Evolutionary conservation across 2,797 vertebrate genomes (phyloP).

Genomic region (Argentina silus): DNA sequence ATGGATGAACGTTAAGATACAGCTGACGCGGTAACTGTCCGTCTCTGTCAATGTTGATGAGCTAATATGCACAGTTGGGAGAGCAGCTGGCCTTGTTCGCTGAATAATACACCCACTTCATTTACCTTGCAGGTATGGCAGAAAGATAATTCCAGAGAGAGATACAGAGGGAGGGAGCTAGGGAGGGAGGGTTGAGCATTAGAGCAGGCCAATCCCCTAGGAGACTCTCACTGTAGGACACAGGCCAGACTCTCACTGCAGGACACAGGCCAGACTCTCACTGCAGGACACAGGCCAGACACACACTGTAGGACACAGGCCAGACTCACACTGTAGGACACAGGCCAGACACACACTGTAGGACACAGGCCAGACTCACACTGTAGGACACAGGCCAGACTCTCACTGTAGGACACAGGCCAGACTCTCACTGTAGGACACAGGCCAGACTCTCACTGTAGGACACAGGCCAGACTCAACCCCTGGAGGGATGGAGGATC

Average conservation of each 20-base stretch:
- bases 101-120: slow-evolving; percentile 46
- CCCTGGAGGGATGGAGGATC: slow-evolving; percentile 16
- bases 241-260: slow-evolving; percentile 22
- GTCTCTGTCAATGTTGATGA: slow-evolving; percentile 29
- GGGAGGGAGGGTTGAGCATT: slow-evolving; percentile 20
- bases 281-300: slow-evolving; percentile 18
- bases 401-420: too few species aligned
- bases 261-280: slow-evolving; percentile 17
- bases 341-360: slow-evolving; percentile 21
- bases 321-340: slow-evolving; percentile 25
- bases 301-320: background rate
- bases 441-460: background rate
- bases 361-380: too few species aligned
- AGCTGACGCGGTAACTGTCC: too few species aligned
- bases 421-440: background rate
- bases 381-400: background rate
- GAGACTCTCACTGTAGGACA: background rate
- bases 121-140: slow-evolving; percentile 32
- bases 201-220: slow-evolving; percentile 41
- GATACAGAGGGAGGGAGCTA: background rate
- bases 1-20: slow-evolving; percentile 40
- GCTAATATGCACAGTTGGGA: slow-evolving; percentile 55
- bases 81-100: slow-evolving; percentile 58
- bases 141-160: background rate
- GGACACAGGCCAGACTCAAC: slow-evolving; percentile 15